Percentiles rank a stretch among this genome's conserved stretches.
These are phyloP conservation scores for Trichomycterus rosablanca DNA, from an alignment of 2,113 vertebrate species.

Conservation along the genomic window DNA sequence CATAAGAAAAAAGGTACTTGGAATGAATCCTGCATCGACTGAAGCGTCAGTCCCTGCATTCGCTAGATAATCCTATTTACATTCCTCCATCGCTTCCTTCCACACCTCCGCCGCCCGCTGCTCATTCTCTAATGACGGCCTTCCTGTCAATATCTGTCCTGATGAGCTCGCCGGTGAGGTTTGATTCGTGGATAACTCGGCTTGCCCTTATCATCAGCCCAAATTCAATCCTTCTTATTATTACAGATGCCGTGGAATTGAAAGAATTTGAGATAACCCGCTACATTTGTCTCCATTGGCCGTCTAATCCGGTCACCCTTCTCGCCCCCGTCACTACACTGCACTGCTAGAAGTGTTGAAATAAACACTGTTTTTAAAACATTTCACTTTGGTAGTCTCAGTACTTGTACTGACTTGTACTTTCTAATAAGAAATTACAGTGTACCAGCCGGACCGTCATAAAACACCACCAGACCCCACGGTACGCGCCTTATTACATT, in stretches of 20 bases:
- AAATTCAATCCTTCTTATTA: constrained; percentile 31
- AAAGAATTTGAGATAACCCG: no score
- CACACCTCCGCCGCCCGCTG: constrained; percentile 8
- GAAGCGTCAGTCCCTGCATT: constrained; percentile 22
- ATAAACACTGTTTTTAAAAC: constrained; percentile 23
- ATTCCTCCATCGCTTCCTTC: constrained; percentile 9
- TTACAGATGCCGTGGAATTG: no score
- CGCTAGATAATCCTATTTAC: constrained; percentile 29
- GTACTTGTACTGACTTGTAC: neutral
- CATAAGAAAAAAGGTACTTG: constrained; percentile 15
- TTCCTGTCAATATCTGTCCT: constrained; percentile 24
- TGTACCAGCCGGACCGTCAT: constrained; percentile 8
- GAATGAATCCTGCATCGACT: constrained; percentile 14
- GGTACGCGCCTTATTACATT: neutral
- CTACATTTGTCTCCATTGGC: no score
- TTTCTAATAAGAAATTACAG: neutral
- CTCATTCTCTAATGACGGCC: constrained; percentile 6
- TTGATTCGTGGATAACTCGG: constrained; percentile 33
- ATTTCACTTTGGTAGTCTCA: neutral
- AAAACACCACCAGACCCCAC: neutral
- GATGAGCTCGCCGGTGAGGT: constrained; percentile 33
- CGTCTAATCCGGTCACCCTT: no score
- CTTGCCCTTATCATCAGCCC: constrained; percentile 24
- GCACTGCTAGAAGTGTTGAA: no score
- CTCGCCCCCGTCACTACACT: no score